Base-by-base conservation (phyloP, 2,888 invertebrate species). In the Eurois occulta region DNA sequence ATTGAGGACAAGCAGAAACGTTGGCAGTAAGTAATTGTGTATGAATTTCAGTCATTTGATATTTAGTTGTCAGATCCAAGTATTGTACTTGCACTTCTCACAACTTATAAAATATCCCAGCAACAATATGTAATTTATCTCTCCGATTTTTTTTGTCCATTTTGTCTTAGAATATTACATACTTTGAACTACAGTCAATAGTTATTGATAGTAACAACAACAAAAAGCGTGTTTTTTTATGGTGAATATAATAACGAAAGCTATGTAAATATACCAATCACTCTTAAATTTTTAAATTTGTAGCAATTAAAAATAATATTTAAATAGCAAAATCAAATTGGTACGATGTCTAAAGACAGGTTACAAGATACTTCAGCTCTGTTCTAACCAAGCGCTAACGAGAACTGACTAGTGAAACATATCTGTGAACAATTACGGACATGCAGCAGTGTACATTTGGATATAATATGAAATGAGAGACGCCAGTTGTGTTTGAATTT, bases 391-490 rank as follows among this genome's bases (percentile, higher is more conserved):
- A 70, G 35, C 18, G 43, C 67, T 67, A 86, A 73, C 70, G 38
- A 41, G 67, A 71, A 35, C 24, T 28, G 69, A 65, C 58, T 77
- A 32, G 38, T 65, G 16, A 41, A 55, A 62, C 55, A 21, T 67
- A 72, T 71, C 38, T 64, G 48, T 48, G 52, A 55, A 64, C 70
- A 78, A 74, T 77, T 75, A 75, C 18, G 28, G 35, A 65, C 41
- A 43, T 41, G 46, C 18, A 55, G 65, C 60, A 4, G 32, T 48
- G 62, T 46, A 28, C 24, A 18, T 64, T 75, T 43, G 58, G 13
- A 70, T 70, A 41, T 77, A 67, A 75, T 75, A 24, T 35, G n/a
- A 77, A 18, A 35, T 64, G 55, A 48, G 64, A 78, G 58, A 73
- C 24, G 24, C 48, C 7, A 65, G 60, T 35, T 46, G 21, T 69